A percentile compares a stretch with the other conserved stretches of the same genome.
Evolutionary conservation across 2,797 vertebrate genomes (phyloP).

Genomic region (Selene dorsalis): DNA sequence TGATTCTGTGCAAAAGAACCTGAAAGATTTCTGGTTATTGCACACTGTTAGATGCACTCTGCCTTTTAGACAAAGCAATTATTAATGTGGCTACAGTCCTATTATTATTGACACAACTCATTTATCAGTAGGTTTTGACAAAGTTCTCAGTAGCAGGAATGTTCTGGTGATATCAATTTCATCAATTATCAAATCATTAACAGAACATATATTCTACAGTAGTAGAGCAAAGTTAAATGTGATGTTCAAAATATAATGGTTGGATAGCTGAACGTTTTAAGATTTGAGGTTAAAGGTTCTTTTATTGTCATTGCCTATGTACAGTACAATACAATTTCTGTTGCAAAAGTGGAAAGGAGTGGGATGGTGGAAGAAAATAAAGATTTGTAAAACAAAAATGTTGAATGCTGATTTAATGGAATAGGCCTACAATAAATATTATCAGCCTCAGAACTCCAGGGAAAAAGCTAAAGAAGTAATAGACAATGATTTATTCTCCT

Average conservation of each 20-base stretch:
- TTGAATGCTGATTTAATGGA: slow-evolving; percentile 63
- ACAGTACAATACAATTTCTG: no score
- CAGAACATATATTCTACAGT: no score
- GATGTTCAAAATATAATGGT: no score
- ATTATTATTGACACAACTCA: slow-evolving; percentile 19
- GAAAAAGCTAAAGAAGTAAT: slow-evolving; percentile 80
- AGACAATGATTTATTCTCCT: slow-evolving; percentile 76
- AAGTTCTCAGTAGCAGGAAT: background rate
- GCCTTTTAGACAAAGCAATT: slow-evolving; percentile 45
- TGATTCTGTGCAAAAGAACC: slow-evolving; percentile 60
- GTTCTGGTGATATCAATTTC: no score
- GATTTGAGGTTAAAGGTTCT: no score
- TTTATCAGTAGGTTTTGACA: slow-evolving; percentile 7
- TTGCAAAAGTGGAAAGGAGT: no score
- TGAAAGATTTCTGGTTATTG: slow-evolving; percentile 46
- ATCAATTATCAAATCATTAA: no score
- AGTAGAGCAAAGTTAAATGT: no score
- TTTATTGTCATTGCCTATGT: no score
- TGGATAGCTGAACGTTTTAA: no score
- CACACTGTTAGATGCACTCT: slow-evolving; percentile 25
- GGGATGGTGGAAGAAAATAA: no score
- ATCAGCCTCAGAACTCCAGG: slow-evolving; percentile 80
- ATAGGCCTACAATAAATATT: slow-evolving; percentile 83
- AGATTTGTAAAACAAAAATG: no score
- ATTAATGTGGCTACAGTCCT: slow-evolving; percentile 27